A percentile compares a stretch with the other conserved stretches of the same genome.
Conservation (phyloP, 2,113 vertebrate genomes). For the Eudorcas thomsonii region DNA sequence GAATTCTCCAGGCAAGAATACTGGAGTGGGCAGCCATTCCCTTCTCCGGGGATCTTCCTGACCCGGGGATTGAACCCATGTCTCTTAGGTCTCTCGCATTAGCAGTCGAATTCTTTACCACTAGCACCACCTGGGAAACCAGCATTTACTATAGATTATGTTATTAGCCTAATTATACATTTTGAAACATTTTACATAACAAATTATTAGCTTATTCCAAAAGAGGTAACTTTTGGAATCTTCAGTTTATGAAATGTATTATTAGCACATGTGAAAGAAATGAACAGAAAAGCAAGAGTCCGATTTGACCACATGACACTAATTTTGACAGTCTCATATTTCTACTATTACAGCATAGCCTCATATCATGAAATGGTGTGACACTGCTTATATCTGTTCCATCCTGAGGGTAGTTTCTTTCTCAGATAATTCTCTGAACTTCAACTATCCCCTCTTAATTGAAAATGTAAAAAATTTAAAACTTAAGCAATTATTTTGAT, state of each 20-base stretch:
- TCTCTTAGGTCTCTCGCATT: background rate
- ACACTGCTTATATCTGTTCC: background rate
- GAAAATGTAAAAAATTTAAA: background rate
- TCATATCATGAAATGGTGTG: background rate
- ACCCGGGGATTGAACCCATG: background rate
- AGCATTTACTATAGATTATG: background rate
- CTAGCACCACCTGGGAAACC: background rate
- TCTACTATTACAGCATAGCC: background rate
- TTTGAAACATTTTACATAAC: background rate
- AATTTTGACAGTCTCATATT: background rate
- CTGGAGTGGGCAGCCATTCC: background rate
- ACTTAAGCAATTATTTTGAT: background rate
- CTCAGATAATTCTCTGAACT: background rate
- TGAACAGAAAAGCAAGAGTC: background rate
- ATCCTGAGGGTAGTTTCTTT: background rate
- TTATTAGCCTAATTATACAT: background rate
- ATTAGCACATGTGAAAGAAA: background rate
- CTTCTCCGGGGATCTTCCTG: background rate
- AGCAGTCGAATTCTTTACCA: background rate
- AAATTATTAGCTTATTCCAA: conserved; percentile 20
- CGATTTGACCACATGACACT: background rate
- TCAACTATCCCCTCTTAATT: background rate
- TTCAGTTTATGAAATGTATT: background rate
- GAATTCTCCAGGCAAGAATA: background rate
- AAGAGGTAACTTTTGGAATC: background rate